A percentile compares a stretch with the other conserved stretches of the same genome.
Conservation (phyloP, 2,113 vertebrate species). For the Hiodon alosoides region DNA sequence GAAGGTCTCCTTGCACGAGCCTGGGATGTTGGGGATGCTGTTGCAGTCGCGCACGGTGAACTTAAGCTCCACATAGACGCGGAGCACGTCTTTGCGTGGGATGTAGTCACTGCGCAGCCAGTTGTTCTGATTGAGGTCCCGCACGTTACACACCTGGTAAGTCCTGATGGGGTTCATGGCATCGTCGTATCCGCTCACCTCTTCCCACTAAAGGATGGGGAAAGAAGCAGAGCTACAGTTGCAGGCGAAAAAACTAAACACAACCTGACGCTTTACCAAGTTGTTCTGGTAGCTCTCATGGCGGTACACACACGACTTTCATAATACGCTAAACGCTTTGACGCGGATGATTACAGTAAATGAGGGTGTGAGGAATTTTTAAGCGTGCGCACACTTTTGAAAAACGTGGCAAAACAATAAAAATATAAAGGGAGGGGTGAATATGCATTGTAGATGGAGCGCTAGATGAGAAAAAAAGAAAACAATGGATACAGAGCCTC, state of each 20-base stretch:
- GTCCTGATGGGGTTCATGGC: constrained; percentile 95
- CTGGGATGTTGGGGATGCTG: constrained; percentile 93
- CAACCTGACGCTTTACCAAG: no score
- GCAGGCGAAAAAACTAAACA: not conserved
- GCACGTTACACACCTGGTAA: constrained; percentile 93
- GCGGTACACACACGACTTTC: not conserved
- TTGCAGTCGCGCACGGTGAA: constrained; percentile 95
- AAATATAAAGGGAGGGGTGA: not conserved
- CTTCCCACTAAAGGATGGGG: constrained; percentile 79
- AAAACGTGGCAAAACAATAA: not conserved
- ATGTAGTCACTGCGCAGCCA: constrained; percentile 95
- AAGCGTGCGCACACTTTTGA: not conserved
- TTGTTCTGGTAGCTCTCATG: no score
- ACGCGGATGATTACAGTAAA: not conserved
- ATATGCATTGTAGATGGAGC: not conserved
- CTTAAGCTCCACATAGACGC: constrained; percentile 92
- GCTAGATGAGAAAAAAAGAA: constrained; percentile 1
- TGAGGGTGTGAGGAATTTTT: not conserved
- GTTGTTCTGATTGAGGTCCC: constrained; percentile 86
- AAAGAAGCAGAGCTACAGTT: not conserved
- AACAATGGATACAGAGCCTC: not conserved
- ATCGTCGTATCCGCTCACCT: constrained; percentile 92
- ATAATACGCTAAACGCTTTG: not conserved
- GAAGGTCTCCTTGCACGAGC: constrained; percentile 98
- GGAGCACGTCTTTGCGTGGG: constrained; percentile 80